phyloP scores from a whole-genome alignment of 2,888 invertebrate species.

The Luperina testacea region DNA sequence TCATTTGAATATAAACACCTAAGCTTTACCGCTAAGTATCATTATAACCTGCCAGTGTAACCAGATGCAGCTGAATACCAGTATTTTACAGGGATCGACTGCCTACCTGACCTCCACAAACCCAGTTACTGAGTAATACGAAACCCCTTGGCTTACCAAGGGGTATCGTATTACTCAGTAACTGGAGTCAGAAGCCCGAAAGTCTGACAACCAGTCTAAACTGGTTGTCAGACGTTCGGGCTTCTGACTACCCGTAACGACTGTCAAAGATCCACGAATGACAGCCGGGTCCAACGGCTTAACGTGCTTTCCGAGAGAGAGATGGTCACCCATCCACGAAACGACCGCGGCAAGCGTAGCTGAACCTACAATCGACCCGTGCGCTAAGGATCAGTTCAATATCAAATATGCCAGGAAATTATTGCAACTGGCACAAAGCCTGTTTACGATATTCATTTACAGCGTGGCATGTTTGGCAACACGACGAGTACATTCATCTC shows the following conservation, averaged over 20 bases:
- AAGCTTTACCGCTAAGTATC: background rate
- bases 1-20: slow-evolving; percentile 1
- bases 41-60: background rate
- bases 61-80: background rate
- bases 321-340: background rate
- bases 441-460: slow-evolving; percentile 28
- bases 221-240: background rate
- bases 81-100: background rate
- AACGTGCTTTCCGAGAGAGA: background rate
- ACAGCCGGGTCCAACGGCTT: background rate
- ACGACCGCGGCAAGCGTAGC: background rate
- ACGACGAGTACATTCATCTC: slow-evolving; percentile 38
- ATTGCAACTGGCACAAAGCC: slow-evolving; percentile 1
- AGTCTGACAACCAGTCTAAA: too few species aligned
- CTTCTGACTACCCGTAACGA: background rate
- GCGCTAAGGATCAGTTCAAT: background rate
- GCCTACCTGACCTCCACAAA: background rate
- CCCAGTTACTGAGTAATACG: background rate
- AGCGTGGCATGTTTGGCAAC: slow-evolving; percentile 10
- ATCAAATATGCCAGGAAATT: background rate
- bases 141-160: background rate
- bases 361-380: background rate
- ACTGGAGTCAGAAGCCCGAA: too few species aligned
- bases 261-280: background rate
- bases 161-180: too few species aligned